phyloP scores from a whole-genome alignment of 1,140 invertebrate genomes.

The Pseudobourletiella spinata region DNA sequence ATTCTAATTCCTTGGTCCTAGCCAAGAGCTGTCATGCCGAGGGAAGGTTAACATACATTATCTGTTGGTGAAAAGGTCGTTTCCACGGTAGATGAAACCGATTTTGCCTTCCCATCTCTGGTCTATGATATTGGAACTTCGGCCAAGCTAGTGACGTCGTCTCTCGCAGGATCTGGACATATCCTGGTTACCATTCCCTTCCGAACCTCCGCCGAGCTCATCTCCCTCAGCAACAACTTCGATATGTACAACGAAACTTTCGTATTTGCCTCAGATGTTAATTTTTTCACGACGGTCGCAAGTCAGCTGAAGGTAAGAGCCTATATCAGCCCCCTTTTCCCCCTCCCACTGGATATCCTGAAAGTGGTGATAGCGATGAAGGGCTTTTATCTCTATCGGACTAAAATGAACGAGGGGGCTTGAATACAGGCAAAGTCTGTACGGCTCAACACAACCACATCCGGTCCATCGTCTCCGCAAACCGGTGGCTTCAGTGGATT shows the following conservation, averaged over 20 bases:
- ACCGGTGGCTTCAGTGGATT: too few relatives aligned
- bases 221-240: conserved; percentile 22
- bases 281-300: not conserved
- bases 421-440: too few relatives aligned
- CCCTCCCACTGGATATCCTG: too few relatives aligned
- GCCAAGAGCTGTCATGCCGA: too few relatives aligned
- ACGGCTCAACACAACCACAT: too few relatives aligned
- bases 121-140: conserved; percentile 28
- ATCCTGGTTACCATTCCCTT: conserved; percentile 20
- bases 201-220: conserved; percentile 13
- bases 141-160: conserved; percentile 10
- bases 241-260: conserved; percentile 16
- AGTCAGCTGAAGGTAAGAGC: not conserved
- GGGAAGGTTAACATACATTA: too few relatives aligned
- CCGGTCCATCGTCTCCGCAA: too few relatives aligned
- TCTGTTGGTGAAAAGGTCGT: not conserved
- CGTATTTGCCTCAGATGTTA: conserved; percentile 10
- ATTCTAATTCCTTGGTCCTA: too few relatives aligned
- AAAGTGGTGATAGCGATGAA: too few relatives aligned
- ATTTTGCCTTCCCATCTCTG: conserved; percentile 13
- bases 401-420: too few relatives aligned
- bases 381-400: too few relatives aligned
- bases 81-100: not conserved
- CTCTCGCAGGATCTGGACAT: conserved; percentile 8
- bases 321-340: too few relatives aligned